These are phyloP conservation scores for Temnothorax ravouxi DNA, from an alignment of 2,888 invertebrate species.

Conservation along the genomic window DNA sequence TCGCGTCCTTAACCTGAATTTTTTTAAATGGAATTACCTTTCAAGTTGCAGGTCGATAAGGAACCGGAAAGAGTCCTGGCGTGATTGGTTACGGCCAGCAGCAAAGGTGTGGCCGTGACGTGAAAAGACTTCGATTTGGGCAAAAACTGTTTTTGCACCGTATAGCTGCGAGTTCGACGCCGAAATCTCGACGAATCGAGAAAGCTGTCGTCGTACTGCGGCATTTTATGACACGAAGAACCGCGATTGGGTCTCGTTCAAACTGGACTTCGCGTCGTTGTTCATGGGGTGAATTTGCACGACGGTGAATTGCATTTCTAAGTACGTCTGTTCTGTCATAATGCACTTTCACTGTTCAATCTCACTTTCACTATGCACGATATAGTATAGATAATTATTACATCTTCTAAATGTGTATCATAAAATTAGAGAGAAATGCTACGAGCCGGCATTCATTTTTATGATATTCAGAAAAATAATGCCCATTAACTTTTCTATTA, in stretches of 20 bases:
- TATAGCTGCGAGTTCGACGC: slow-evolving; percentile 84
- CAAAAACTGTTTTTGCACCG: slow-evolving; percentile 82
- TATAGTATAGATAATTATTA: neutral
- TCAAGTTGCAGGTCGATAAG: slow-evolving; percentile 81
- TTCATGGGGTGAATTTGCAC: neutral
- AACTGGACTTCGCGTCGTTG: neutral
- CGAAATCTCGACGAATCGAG: slow-evolving; percentile 84
- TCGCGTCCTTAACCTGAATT: slow-evolving; percentile 68
- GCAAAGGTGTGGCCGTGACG: slow-evolving; percentile 83
- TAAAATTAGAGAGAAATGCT: neutral
- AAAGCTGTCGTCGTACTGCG: slow-evolving; percentile 85
- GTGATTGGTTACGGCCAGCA: slow-evolving; percentile 84
- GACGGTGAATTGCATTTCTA: slow-evolving; percentile 22
- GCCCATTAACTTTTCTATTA: neutral
- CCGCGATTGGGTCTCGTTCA: slow-evolving; percentile 30
- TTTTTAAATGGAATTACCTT: slow-evolving; percentile 80
- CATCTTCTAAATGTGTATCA: neutral
- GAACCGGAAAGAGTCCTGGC: slow-evolving; percentile 82
- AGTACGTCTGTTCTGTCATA: neutral
- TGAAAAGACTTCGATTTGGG: slow-evolving; percentile 83
- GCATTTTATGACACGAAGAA: slow-evolving; percentile 77
- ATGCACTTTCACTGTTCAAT: slow-evolving; percentile 42
- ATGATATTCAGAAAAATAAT: neutral
- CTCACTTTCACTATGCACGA: slow-evolving; percentile 32
- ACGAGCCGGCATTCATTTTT: neutral